A percentile compares a stretch with the other conserved stretches of the same genome.
Conservation (phyloP, 1,140 invertebrate genomes). For the Centruroides sculpturatus region DNA sequence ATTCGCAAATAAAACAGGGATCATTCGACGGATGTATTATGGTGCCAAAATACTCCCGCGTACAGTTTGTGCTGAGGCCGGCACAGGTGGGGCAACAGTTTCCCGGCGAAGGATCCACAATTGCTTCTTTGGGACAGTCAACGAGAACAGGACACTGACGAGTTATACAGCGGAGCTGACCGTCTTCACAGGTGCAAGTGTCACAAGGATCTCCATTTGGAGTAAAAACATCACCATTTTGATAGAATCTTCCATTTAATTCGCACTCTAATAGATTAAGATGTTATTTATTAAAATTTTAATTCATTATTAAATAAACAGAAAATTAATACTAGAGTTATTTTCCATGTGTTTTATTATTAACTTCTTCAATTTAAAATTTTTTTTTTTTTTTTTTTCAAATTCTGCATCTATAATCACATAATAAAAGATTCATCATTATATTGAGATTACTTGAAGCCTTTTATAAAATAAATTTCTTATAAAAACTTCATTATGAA, state of each 20-base stretch:
- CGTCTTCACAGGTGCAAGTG: conserved; percentile 10
- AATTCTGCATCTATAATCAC: too few relatives aligned
- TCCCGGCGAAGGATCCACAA: conserved; percentile 9
- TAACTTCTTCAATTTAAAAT: too few relatives aligned
- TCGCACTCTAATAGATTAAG: conserved; percentile 6
- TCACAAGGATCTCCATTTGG: conserved; percentile 6
- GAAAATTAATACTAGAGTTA: too few relatives aligned
- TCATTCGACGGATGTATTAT: conserved; percentile 43
- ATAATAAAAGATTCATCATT: too few relatives aligned
- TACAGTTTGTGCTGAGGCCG: conserved; percentile 22
- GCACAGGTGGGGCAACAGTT: conserved; percentile 9
- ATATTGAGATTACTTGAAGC: too few relatives aligned
- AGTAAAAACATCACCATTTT: conserved; percentile 4
- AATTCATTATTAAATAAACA: too few relatives aligned
- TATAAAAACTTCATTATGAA: too few relatives aligned
- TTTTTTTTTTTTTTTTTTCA: too few relatives aligned
- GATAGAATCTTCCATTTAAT: conserved; percentile 3
- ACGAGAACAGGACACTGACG: conserved; percentile 8
- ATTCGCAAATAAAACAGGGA: conserved; percentile 55
- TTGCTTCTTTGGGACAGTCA: conserved; percentile 8
- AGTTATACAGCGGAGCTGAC: conserved; percentile 9
- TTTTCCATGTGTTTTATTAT: too few relatives aligned
- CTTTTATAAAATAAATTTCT: too few relatives aligned
- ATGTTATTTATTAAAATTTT: too few relatives aligned
- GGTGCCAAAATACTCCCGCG: conserved; percentile 40